These are phyloP conservation scores for Porites divaricata DNA, from an alignment of 92 coral and sea anemone genomes.

Conservation along the genomic window DNA sequence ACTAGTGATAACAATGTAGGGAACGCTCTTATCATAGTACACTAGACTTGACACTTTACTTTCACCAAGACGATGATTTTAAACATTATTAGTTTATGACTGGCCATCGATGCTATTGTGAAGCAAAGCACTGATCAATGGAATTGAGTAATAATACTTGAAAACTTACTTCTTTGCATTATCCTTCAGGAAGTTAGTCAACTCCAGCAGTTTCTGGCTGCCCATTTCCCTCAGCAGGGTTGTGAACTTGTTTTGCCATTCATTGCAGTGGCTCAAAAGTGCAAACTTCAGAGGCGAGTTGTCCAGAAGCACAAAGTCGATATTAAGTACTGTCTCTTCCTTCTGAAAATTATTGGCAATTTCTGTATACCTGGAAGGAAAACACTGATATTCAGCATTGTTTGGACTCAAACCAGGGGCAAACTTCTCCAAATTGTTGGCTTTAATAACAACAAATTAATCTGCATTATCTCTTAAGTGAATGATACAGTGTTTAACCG, in stretches of 20 bases:
- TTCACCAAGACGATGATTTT: too few relatives aligned
- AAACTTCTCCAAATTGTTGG: not conserved
- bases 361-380: conserved; percentile 84
- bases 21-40: too few relatives aligned
- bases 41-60: too few relatives aligned
- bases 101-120: too few relatives aligned
- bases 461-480: too few relatives aligned
- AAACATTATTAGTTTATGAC: too few relatives aligned
- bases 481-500: too few relatives aligned
- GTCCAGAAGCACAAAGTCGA: conserved; percentile 97
- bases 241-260: conserved; percentile 99
- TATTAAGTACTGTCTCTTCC: conserved; percentile 96
- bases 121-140: too few relatives aligned
- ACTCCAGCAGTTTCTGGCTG: conserved; percentile 91
- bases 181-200: conserved; percentile 88
- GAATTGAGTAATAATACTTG: too few relatives aligned
- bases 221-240: conserved; percentile 98
- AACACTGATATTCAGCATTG: not conserved
- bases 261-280: conserved; percentile 92
- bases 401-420: not conserved
- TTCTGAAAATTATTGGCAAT: conserved; percentile 98
- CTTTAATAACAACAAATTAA: not conserved
- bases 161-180: conserved; percentile 85
- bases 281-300: conserved; percentile 98
- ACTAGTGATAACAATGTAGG: too few relatives aligned